phyloP scores from a whole-genome alignment of 2,113 vertebrate species.

The Limnothrissa miodon region DNA sequence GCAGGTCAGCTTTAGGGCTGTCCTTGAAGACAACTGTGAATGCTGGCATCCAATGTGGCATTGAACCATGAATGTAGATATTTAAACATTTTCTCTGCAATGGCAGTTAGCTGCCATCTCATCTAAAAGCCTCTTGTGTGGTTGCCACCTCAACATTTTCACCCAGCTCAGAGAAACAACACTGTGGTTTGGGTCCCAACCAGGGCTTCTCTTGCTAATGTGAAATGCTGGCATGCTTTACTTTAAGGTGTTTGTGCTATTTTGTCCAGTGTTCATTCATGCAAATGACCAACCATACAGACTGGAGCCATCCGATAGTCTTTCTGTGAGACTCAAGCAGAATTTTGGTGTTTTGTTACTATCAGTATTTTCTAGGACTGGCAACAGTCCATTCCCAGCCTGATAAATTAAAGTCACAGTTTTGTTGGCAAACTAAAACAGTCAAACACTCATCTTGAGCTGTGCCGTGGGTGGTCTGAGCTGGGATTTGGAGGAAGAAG shows the following conservation, averaged over 20 bases:
- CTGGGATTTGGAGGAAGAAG: not conserved
- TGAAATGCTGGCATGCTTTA: constrained; percentile 17
- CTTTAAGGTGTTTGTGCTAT: constrained; percentile 1
- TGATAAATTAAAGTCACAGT: not conserved
- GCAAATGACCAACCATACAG: not conserved
- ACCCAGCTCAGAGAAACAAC: not conserved
- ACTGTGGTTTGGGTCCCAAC: not conserved
- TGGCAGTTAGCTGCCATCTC: constrained; percentile 6
- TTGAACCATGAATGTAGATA: constrained; percentile 21
- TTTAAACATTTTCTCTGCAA: not conserved
- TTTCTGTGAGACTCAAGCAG: not conserved
- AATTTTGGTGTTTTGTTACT: constrained; percentile 4
- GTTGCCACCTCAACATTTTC: not conserved
- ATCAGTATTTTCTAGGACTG: not conserved
- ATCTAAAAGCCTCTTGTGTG: not conserved
- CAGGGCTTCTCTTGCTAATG: constrained; percentile 1
- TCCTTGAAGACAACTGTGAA: not conserved
- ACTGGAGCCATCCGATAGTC: not conserved
- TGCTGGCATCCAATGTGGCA: not conserved
- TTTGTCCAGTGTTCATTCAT: constrained; percentile 3
- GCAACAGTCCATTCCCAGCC: constrained; percentile 8
- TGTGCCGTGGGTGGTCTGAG: not conserved
- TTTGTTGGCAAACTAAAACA: not conserved
- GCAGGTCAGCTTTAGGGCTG: not conserved
- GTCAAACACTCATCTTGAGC: not conserved